phyloP scores from a whole-genome alignment of 2,888 invertebrate genomes.

The Phyllotreta cruciferae region DNA sequence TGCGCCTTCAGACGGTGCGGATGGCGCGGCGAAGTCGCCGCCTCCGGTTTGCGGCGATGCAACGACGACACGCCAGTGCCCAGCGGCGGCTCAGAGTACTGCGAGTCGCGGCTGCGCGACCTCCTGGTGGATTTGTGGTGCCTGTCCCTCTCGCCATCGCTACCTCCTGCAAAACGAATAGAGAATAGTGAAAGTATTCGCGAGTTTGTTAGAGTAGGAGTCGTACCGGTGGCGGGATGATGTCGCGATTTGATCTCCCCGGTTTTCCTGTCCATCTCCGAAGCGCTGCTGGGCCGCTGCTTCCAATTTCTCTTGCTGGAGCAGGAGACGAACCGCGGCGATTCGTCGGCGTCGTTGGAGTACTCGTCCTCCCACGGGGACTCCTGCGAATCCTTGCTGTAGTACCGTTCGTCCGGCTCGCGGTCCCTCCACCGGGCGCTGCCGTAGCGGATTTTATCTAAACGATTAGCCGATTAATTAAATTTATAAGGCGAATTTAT shows the following conservation, averaged over 20 bases:
- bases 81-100: constrained; percentile 53
- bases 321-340: constrained; percentile 54
- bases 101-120: constrained; percentile 59
- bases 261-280: constrained; percentile 64
- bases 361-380: constrained; percentile 70
- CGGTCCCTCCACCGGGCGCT: constrained; percentile 49
- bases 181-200: too few relatives aligned
- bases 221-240: constrained; percentile 43
- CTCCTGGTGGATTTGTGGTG: constrained; percentile 63
- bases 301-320: constrained; percentile 60
- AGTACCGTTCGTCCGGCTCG: constrained; percentile 57
- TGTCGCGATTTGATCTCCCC: constrained; percentile 57
- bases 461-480: too few relatives aligned
- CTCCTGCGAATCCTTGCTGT: constrained; percentile 59
- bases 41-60: constrained; percentile 55
- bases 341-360: constrained; percentile 55
- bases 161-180: constrained; percentile 56
- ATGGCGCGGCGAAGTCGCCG: constrained; percentile 44
- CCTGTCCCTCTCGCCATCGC: constrained; percentile 66
- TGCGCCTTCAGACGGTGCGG: constrained; percentile 51
- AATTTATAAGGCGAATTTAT: too few relatives aligned
- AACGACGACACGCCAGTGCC: too few relatives aligned
- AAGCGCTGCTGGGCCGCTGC: constrained; percentile 66
- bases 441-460: constrained; percentile 53
- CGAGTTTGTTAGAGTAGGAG: too few relatives aligned